Evolutionary conservation across 2,888 invertebrate genomes (phyloP).

Genomic region (Yponomeuta malinellus): DNA sequence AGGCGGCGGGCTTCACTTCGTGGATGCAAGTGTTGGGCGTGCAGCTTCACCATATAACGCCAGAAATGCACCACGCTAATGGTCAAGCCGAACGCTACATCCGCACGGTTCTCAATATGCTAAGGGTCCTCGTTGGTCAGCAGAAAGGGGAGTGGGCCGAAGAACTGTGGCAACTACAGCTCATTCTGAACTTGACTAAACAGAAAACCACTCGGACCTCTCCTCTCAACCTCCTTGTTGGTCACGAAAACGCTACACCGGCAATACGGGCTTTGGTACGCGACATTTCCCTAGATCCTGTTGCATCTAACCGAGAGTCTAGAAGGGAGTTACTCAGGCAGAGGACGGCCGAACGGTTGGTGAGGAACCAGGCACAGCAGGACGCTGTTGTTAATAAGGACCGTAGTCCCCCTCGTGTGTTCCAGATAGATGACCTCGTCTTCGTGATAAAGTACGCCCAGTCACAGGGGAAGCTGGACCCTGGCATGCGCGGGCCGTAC

Average conservation of each 20-base stretch:
- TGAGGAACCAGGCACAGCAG: constrained; percentile 6
- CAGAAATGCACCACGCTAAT: constrained; percentile 26
- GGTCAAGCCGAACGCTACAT: constrained; percentile 25
- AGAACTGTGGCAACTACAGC: constrained; percentile 14
- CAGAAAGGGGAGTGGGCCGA: constrained; percentile 5
- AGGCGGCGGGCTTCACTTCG: not conserved
- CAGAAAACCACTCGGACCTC: constrained; percentile 16
- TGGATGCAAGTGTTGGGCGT: constrained; percentile 15
- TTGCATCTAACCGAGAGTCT: constrained; percentile 12
- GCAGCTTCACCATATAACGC: constrained; percentile 23
- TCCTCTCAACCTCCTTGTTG: constrained; percentile 16
- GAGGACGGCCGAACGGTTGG: not conserved
- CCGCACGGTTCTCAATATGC: constrained; percentile 24
- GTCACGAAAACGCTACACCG: constrained; percentile 14
- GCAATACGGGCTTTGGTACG: constrained; percentile 15
- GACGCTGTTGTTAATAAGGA: constrained; percentile 7
- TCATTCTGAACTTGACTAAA: constrained; percentile 11
- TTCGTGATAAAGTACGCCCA: constrained; percentile 18
- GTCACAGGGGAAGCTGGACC: constrained; percentile 18
- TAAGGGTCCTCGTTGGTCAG: constrained; percentile 1
- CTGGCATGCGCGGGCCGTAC: constrained; percentile 21
- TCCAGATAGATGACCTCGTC: constrained; percentile 13
- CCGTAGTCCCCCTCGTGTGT: constrained; percentile 7
- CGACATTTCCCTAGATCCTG: constrained; percentile 8
- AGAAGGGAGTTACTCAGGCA: constrained; percentile 4